Evolutionary conservation across 2,797 vertebrate genomes (phyloP).

Genomic region (Karalla daura): DNA sequence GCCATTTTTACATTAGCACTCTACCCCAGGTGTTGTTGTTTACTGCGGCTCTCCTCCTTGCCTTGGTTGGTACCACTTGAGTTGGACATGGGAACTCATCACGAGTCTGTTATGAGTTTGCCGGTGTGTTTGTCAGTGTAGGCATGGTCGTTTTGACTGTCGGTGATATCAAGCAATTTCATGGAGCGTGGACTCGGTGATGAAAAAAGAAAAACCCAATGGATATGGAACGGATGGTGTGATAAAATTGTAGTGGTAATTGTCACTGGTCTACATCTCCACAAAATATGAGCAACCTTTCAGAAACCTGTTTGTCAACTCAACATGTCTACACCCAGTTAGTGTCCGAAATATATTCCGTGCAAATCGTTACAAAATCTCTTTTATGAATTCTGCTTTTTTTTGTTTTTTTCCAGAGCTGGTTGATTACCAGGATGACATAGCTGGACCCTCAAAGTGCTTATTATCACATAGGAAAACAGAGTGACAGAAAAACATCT

Average conservation of each 20-base stretch:
- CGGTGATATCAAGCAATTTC: conserved; percentile 4
- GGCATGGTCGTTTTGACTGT: conserved; percentile 13
- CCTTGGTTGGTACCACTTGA: not conserved
- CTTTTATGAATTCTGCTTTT: not conserved
- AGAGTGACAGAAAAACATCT: conserved; percentile 13
- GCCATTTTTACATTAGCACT: conserved; percentile 38
- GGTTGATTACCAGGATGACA: no score
- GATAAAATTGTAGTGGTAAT: not conserved
- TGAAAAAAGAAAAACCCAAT: not conserved
- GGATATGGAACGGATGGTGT: not conserved
- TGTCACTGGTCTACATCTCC: not conserved
- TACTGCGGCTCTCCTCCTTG: not conserved
- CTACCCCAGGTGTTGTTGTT: conserved; percentile 20
- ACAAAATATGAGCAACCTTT: not conserved
- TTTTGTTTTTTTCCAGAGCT: no score
- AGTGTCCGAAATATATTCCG: not conserved
- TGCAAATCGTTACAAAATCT: not conserved
- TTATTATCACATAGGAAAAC: not conserved
- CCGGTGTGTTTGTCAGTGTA: not conserved
- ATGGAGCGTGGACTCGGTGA: not conserved
- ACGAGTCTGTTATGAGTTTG: conserved; percentile 18
- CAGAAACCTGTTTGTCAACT: not conserved
- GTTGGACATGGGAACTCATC: conserved; percentile 6
- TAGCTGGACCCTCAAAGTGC: not conserved
- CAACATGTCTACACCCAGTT: not conserved